phyloP scores from a whole-genome alignment of 2,888 invertebrate genomes.

The Choreutis nemorana region DNA sequence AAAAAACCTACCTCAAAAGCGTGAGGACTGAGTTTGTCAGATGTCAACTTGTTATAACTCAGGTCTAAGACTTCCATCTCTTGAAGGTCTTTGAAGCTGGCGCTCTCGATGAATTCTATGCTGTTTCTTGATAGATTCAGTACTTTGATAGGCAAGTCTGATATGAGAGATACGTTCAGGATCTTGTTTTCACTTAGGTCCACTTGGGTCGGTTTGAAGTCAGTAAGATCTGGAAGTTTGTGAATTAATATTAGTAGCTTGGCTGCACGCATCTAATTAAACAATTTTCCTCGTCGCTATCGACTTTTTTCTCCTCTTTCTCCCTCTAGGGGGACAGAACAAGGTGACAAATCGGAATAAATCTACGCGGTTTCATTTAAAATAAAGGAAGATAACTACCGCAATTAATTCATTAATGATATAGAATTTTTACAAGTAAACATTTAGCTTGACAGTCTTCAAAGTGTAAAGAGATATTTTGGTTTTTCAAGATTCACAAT shows the following conservation, averaged over 20 bases:
- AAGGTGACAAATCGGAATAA: too few species aligned
- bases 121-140: conserved; percentile 70
- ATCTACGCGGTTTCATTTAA: too few species aligned
- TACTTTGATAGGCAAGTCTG: conserved; percentile 54
- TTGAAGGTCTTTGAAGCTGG: conserved; percentile 70
- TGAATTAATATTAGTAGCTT: not conserved
- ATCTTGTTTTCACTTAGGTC: conserved; percentile 55
- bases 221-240: conserved; percentile 31
- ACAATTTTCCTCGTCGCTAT: not conserved
- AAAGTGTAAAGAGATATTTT: too few species aligned
- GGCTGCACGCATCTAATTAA: not conserved
- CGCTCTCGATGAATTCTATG: conserved; percentile 68
- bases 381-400: too few species aligned
- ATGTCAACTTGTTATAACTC: conserved; percentile 72
- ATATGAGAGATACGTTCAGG: conserved; percentile 58
- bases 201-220: conserved; percentile 34
- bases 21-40: conserved; percentile 66
- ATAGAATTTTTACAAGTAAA: too few species aligned
- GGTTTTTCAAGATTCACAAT: too few species aligned
- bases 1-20: conserved; percentile 70
- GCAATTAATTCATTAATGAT: too few species aligned
- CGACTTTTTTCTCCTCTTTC: not conserved
- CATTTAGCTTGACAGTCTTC: too few species aligned
- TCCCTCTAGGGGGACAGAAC: too few species aligned
- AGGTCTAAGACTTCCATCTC: conserved; percentile 72